Conservation (phyloP, 2,797 vertebrate genomes). For the Hephaestus fuliginosus region DNA sequence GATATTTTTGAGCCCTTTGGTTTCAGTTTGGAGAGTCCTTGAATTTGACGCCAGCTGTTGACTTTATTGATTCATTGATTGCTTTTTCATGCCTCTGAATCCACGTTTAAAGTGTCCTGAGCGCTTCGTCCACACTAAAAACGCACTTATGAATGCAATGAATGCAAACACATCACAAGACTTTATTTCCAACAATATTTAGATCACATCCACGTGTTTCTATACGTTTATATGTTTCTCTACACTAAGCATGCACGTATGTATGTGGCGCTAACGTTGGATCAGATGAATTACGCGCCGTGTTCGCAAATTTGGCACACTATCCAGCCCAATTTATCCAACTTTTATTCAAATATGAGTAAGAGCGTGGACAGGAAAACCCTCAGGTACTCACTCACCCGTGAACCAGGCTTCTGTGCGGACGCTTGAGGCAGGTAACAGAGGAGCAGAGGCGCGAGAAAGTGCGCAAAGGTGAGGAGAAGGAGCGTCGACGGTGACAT, state of each 20-base stretch:
- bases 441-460: conserved; percentile 70
- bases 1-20: neutral
- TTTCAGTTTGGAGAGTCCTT: conserved; percentile 14
- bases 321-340: neutral
- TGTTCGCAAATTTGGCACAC: neutral
- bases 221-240: neutral
- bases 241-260: neutral
- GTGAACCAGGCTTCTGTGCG: conserved; percentile 83
- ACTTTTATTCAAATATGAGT: too few species aligned
- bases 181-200: neutral
- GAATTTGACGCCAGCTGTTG: conserved; percentile 1
- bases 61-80: conserved; percentile 22
- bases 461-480: conserved; percentile 66
- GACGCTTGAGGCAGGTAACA: conserved; percentile 75
- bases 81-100: neutral
- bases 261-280: too few species aligned
- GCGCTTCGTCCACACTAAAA: too few species aligned
- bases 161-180: neutral
- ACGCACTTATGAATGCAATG: neutral
- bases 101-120: too few species aligned
- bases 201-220: neutral
- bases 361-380: neutral
- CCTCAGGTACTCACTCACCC: conserved; percentile 80
- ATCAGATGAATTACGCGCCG: neutral
- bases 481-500: conserved; percentile 77